A percentile compares a stretch with the other conserved stretches of the same genome.
Conservation (phyloP, 2,113 vertebrate genomes). For the Pleuronectes platessa region DNA sequence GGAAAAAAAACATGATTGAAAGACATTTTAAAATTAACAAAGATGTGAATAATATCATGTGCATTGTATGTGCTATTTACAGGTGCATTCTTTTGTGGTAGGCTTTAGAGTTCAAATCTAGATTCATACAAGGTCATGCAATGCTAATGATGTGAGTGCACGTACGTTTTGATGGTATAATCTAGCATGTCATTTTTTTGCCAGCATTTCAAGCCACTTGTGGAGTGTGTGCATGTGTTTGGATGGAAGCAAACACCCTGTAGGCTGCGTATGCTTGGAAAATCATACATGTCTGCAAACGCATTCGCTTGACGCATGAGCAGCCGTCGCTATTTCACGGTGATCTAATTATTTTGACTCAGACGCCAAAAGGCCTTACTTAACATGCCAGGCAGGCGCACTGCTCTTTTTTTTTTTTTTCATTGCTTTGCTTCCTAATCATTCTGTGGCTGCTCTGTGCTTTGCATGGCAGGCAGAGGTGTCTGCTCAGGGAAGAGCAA, state of each 20-base stretch:
- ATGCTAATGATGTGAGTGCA: not conserved
- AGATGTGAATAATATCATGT: not conserved
- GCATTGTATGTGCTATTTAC: not conserved
- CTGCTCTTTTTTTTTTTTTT: slow-evolving; percentile 41
- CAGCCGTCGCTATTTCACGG: slow-evolving; percentile 50
- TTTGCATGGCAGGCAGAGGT: slow-evolving; percentile 65
- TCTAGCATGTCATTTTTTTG: slow-evolving; percentile 13
- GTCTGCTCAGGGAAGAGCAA: slow-evolving; percentile 69
- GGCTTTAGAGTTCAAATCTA: too few species aligned
- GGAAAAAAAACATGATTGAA: not conserved
- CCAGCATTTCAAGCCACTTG: slow-evolving; percentile 31
- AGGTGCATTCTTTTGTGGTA: not conserved
- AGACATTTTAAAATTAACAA: not conserved
- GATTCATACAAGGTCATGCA: not conserved
- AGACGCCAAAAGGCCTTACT: slow-evolving; percentile 64
- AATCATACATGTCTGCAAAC: slow-evolving; percentile 43
- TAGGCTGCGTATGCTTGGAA: slow-evolving; percentile 32
- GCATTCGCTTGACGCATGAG: slow-evolving; percentile 35
- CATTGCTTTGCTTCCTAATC: slow-evolving; percentile 66
- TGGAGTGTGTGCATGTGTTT: slow-evolving; percentile 8
- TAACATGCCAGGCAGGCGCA: slow-evolving; percentile 71
- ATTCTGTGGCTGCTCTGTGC: slow-evolving; percentile 61
- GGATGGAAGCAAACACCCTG: slow-evolving; percentile 20
- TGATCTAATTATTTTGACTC: slow-evolving; percentile 72
- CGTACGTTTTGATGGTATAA: slow-evolving; percentile 3